Conservation (phyloP, 2,888 invertebrate genomes). For the Campaea margaritaria region DNA sequence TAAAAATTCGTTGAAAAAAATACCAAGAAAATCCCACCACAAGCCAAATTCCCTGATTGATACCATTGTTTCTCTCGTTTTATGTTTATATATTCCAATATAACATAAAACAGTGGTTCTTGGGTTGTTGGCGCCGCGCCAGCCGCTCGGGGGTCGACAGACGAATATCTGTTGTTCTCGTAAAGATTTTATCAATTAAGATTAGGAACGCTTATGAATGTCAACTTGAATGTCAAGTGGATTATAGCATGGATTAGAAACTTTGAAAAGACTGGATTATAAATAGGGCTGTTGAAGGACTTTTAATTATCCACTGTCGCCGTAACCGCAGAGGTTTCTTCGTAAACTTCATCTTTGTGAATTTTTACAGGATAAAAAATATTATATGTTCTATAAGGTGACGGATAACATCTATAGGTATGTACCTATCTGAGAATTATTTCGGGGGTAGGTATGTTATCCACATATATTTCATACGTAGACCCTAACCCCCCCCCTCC, state of each 20-base stretch:
- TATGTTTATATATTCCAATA: constrained; percentile 24
- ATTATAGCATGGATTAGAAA: neutral
- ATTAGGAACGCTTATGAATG: constrained; percentile 27
- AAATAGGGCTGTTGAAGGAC: too few relatives aligned
- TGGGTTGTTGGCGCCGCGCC: constrained; percentile 23
- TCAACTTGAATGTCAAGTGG: constrained; percentile 26
- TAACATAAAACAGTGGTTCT: constrained; percentile 20
- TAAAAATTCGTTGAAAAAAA: neutral
- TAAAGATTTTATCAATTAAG: constrained; percentile 38
- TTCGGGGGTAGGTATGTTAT: too few relatives aligned
- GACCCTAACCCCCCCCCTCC: too few relatives aligned
- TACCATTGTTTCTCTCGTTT: constrained; percentile 21
- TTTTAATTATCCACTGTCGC: too few relatives aligned
- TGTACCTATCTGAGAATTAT: too few relatives aligned
- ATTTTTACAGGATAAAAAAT: too few relatives aligned
- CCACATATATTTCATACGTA: too few relatives aligned
- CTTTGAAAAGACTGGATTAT: neutral
- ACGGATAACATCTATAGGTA: too few relatives aligned
- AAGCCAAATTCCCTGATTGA: constrained; percentile 20
- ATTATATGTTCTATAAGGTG: too few relatives aligned
- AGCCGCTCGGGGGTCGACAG: constrained; percentile 23
- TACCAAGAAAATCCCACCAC: constrained; percentile 3
- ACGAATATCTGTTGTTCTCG: constrained; percentile 27
- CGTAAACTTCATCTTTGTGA: too few relatives aligned
- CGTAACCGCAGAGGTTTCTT: too few relatives aligned